Conservation (phyloP, 2,888 invertebrate genomes). For the Euproctis similis region DNA sequence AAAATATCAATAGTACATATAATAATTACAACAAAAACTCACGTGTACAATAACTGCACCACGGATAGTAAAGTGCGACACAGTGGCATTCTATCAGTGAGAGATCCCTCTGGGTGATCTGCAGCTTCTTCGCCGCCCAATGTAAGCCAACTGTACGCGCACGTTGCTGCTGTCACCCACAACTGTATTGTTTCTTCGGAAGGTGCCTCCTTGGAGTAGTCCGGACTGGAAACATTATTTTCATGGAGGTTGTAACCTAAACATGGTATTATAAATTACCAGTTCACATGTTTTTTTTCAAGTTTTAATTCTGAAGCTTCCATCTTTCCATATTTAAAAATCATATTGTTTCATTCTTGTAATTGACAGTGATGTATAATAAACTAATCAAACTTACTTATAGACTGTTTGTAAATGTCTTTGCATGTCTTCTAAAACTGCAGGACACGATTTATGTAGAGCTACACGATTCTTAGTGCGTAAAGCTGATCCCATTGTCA, state of each 20-base stretch:
- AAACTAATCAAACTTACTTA: constrained; percentile 25
- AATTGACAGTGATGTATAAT: too few relatives aligned
- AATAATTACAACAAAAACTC: constrained; percentile 14
- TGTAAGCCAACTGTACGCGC: constrained; percentile 58
- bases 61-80: constrained; percentile 49
- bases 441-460: constrained; percentile 55
- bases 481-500: constrained; percentile 64
- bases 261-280: too few relatives aligned
- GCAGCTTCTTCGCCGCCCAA: constrained; percentile 48
- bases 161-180: constrained; percentile 53
- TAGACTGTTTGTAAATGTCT: constrained; percentile 53
- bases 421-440: constrained; percentile 63
- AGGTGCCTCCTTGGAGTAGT: constrained; percentile 47
- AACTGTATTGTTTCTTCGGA: constrained; percentile 41
- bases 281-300: too few relatives aligned
- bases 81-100: constrained; percentile 56
- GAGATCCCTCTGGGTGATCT: constrained; percentile 34
- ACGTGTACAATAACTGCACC: constrained; percentile 57
- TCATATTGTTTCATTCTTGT: too few relatives aligned
- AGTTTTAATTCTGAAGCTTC: too few relatives aligned
- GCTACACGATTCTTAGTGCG: constrained; percentile 50
- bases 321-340: too few relatives aligned
- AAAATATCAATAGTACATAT: too few relatives aligned
- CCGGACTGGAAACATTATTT: too few relatives aligned
- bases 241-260: too few relatives aligned